A percentile compares a stretch with the other conserved stretches of the same genome.
Conservation (phyloP, 2,797 vertebrate species). For the Schizopygopsis malacanthus region DNA sequence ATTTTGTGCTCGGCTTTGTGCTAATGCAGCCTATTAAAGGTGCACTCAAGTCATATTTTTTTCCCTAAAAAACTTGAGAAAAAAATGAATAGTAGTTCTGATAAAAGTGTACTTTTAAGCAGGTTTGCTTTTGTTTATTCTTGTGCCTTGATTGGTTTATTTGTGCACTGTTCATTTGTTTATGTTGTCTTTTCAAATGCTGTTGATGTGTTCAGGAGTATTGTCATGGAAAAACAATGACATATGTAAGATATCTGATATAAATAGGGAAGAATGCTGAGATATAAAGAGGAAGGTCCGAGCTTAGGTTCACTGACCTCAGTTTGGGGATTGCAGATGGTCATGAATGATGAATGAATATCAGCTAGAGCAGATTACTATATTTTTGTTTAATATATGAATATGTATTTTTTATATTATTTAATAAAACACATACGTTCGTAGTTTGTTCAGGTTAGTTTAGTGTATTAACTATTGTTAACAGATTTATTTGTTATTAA, state of each 20-base stretch:
- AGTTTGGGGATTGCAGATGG: not conserved
- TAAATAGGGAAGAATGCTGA: not conserved
- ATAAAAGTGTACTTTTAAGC: conserved; percentile 5
- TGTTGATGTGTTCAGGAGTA: conserved; percentile 19
- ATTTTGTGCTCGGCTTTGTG: conserved; percentile 42
- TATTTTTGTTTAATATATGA: not conserved
- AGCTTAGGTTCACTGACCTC: not conserved
- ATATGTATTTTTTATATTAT: not conserved
- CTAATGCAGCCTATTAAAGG: conserved; percentile 29
- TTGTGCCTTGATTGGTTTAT: conserved; percentile 16
- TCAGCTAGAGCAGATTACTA: not conserved
- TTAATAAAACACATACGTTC: not conserved
- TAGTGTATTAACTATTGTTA: not conserved
- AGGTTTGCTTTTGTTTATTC: not conserved
- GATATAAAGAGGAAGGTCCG: not conserved
- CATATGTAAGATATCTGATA: not conserved
- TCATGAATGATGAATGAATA: not conserved
- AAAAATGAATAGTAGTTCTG: not conserved
- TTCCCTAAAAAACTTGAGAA: not conserved
- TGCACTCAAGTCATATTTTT: not conserved
- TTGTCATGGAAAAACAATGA: not conserved
- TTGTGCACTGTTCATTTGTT: conserved; percentile 37
- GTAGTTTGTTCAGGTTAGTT: no score
- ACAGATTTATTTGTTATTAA: not conserved
- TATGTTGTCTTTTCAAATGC: conserved; percentile 40